Percentiles rank a stretch among this genome's conserved stretches.
Evolutionary conservation across 2,797 vertebrate genomes (phyloP).

Genomic region (Chlorospingus flavigularis): DNA sequence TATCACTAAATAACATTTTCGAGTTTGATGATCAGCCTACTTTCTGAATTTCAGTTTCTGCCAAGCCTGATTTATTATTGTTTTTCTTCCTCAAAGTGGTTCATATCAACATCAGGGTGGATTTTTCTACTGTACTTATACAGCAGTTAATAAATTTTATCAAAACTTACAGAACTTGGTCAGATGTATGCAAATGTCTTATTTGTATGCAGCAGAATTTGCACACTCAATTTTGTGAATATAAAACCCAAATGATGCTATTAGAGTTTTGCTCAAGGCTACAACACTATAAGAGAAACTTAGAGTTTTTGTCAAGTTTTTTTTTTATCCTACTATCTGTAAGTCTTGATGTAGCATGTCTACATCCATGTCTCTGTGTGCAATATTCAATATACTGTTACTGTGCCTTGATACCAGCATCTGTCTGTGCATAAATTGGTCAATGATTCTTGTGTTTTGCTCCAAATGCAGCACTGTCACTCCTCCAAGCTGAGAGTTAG

Average conservation of each 20-base stretch:
- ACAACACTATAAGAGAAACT: neutral
- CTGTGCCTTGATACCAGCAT: neutral
- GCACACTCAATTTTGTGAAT: neutral
- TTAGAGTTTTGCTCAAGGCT: neutral
- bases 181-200: neutral
- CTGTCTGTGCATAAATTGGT: accelerated
- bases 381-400: neutral
- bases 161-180: neutral
- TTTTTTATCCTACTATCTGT: neutral
- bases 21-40: neutral
- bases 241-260: neutral
- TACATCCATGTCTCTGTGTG: neutral
- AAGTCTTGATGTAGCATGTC: neutral
- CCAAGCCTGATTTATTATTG: neutral
- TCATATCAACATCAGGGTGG: neutral
- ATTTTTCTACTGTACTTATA: neutral
- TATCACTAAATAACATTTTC: neutral
- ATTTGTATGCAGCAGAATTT: neutral
- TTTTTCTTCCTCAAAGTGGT: neutral
- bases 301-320: neutral
- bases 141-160: neutral
- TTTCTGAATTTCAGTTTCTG: neutral
- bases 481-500: neutral
- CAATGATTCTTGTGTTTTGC: neutral
- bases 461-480: neutral